phyloP scores from a whole-genome alignment of 2,797 vertebrate species.

The Morelia viridis region DNA sequence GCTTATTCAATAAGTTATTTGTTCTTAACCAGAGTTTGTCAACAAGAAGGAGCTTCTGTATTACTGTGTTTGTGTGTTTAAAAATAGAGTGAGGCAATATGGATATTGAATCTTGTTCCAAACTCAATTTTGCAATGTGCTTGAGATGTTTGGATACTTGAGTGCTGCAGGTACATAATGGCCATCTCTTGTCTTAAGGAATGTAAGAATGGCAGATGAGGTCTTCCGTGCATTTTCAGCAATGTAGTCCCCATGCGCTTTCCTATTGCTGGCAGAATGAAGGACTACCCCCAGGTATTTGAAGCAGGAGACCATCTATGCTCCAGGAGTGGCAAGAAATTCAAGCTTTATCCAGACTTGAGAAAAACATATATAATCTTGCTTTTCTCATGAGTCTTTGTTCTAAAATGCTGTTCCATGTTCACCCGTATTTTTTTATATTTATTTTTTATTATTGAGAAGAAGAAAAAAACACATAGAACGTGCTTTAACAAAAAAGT shows the following conservation, averaged over 20 bases:
- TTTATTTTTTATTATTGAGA: no score
- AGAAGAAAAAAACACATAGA: no score
- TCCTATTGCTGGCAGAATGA: no score
- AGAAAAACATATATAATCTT: background rate
- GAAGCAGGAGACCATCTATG: no score
- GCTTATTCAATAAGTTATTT: conserved; percentile 27
- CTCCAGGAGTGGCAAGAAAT: background rate
- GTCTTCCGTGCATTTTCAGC: no score
- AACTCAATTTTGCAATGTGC: background rate
- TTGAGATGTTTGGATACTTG: background rate
- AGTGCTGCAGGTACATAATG: no score
- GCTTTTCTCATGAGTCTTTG: background rate
- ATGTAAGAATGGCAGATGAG: no score
- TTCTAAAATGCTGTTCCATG: background rate
- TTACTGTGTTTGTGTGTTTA: background rate
- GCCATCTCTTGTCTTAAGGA: no score
- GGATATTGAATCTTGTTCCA: fast-evolving
- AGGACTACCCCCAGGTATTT: no score
- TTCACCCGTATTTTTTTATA: background rate
- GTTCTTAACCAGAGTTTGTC: conserved; percentile 5
- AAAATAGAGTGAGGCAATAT: background rate
- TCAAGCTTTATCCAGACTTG: background rate
- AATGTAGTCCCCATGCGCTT: no score
- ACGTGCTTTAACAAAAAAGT: no score
- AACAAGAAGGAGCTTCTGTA: background rate